Base-by-base conservation (phyloP, 2,113 vertebrate species). In the Prolemur simus region DNA sequence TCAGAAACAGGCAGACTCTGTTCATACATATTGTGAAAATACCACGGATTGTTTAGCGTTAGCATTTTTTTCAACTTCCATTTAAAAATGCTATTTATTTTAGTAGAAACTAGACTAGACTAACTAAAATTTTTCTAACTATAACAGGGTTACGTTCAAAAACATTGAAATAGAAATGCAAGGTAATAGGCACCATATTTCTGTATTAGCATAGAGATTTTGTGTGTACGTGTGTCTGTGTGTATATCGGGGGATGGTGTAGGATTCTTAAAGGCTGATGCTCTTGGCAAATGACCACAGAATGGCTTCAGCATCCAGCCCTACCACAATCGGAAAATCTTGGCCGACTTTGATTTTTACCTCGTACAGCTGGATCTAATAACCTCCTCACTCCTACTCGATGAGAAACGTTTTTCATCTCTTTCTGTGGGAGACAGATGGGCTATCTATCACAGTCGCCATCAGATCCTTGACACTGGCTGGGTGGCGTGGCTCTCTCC, bases 331-430 rank as follows among this genome's bases (percentile, higher is more conserved):
- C 47, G 32, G 29, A 89, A 92, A 87, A 85, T 9, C 5, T 63
- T 89, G n/a, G 27, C n/a, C 66, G 64, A 74, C 37, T 18, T 86
- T 17, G 37, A 25, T 56, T 86, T 71, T 37, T 92, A 42, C n/a
- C 39, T 91, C 42, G 58, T 45, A 58, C 17, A 71, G 17, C 27
- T 87, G 64, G 37, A 60, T 95, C 13, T 85, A 90, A 42, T 81
- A 83, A 49, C 17, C 17, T 73, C 45, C 29, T 90, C 37, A 77
- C 45, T 89, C 27, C 29, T 49, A 45, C 20, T 92, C 3, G 10
- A 37, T 93, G 18, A 85, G 76, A 96, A 97, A 78, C 18, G 8
- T 37, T 82, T 93, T 82, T 95, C 63, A 66, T 94, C 68, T 76
- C 25, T 42, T 95, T 89, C 54, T 80, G 7, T 27, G 29, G 49